A percentile compares a stretch with the other conserved stretches of the same genome.
phyloP scores from a whole-genome alignment of 2,888 invertebrate genomes.

The Saturnia japonica region DNA sequence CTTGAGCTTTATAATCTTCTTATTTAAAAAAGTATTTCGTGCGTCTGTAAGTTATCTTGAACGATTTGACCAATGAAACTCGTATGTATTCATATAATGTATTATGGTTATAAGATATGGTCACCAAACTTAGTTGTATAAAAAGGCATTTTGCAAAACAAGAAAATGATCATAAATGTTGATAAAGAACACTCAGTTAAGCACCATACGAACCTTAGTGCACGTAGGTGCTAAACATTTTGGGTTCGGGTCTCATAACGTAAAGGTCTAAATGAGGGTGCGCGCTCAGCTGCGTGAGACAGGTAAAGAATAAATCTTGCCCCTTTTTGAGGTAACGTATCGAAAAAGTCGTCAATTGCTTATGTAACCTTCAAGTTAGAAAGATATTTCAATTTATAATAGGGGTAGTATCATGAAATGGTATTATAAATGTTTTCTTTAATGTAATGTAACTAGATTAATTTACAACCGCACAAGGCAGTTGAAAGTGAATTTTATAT shows the following conservation, averaged over 20 bases:
- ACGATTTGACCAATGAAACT: too few species aligned
- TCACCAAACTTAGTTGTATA: not conserved
- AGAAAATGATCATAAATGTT: slow-evolving; percentile 13
- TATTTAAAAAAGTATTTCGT: too few species aligned
- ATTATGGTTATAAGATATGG: too few species aligned
- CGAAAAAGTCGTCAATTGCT: slow-evolving; percentile 59
- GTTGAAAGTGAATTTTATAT: too few species aligned
- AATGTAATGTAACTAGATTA: too few species aligned
- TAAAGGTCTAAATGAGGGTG: slow-evolving; percentile 63
- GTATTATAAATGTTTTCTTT: too few species aligned
- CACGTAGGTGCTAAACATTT: slow-evolving; percentile 64
- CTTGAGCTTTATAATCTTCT: too few species aligned
- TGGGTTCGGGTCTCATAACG: slow-evolving; percentile 45
- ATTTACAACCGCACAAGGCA: too few species aligned
- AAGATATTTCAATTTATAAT: not conserved
- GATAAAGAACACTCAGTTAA: slow-evolving; percentile 48
- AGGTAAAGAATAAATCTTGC: slow-evolving; percentile 69
- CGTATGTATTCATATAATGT: too few species aligned
- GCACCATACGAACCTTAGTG: slow-evolving; percentile 49
- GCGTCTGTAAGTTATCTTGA: too few species aligned
- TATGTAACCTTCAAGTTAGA: slow-evolving; percentile 25
- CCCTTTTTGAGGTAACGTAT: slow-evolving; percentile 62
- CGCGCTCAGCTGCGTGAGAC: slow-evolving; percentile 60
- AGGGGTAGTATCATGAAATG: too few species aligned
- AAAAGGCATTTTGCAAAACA: not conserved